Evolutionary conservation across 2,888 invertebrate species (phyloP).

Genomic region (Ceramica pisi): DNA sequence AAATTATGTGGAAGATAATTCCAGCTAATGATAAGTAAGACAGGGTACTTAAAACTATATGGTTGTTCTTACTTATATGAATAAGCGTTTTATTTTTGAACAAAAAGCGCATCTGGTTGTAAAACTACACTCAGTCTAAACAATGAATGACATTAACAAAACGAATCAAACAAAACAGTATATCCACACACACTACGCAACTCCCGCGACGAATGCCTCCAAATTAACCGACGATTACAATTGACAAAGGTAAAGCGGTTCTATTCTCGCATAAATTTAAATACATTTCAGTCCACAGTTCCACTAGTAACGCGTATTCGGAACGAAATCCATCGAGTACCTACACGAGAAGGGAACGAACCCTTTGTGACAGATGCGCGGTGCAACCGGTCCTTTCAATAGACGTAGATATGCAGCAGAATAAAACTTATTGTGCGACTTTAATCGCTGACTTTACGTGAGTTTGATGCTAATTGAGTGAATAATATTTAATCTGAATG

Average conservation of each 20-base stretch:
- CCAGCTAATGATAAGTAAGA: neutral
- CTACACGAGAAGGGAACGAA: constrained; percentile 35
- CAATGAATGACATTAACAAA: constrained; percentile 28
- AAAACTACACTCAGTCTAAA: neutral
- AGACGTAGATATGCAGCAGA: constrained; percentile 66
- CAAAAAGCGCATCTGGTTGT: neutral
- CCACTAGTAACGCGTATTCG: constrained; percentile 50
- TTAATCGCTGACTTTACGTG: constrained; percentile 33
- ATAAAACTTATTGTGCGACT: constrained; percentile 60
- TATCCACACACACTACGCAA: constrained; percentile 11
- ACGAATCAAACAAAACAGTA: constrained; percentile 32
- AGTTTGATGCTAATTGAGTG: constrained; percentile 3
- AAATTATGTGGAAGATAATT: neutral
- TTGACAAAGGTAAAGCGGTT: constrained; percentile 48
- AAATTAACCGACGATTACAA: constrained; percentile 60
- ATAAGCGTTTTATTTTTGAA: neutral
- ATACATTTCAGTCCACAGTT: constrained; percentile 51
- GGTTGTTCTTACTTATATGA: neutral
- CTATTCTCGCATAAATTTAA: constrained; percentile 55
- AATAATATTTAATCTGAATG: constrained; percentile 7
- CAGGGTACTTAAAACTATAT: neutral
- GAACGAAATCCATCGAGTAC: constrained; percentile 51
- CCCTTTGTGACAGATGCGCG: constrained; percentile 75
- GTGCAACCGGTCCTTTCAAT: constrained; percentile 66
- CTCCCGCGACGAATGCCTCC: constrained; percentile 35